Percentiles rank a stretch among this genome's conserved stretches.
Evolutionary conservation across 2,888 invertebrate species (phyloP).

Genomic region (Sympetrum striolatum): DNA sequence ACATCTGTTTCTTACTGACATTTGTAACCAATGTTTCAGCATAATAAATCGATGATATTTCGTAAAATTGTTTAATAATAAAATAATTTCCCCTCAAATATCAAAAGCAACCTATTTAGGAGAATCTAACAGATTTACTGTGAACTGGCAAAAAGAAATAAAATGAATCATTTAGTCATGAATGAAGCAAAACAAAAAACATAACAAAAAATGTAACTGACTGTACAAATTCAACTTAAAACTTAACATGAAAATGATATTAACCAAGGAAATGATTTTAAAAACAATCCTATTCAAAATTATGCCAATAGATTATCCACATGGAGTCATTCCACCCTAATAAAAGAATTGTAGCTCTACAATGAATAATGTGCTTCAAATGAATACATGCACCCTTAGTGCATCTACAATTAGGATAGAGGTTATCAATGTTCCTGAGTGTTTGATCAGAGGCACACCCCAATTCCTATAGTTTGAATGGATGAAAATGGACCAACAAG

Average conservation of each 20-base stretch:
- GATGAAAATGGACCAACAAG: neutral
- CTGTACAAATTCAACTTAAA: no score
- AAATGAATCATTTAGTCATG: neutral
- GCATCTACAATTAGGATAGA: neutral
- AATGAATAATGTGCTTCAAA: neutral
- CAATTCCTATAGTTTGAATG: neutral
- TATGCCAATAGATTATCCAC: no score
- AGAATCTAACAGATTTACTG: neutral
- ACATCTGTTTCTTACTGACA: no score
- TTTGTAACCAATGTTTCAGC: no score
- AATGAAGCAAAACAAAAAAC: neutral
- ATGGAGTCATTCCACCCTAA: neutral
- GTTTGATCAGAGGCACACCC: neutral
- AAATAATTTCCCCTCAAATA: no score
- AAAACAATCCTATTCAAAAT: neutral
- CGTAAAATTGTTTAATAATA: no score
- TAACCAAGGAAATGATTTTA: neutral
- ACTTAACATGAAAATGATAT: no score
- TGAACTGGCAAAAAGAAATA: neutral
- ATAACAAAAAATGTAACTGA: no score
- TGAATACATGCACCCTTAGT: neutral
- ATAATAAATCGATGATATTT: no score
- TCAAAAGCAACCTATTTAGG: no score
- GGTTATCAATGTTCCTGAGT: constrained; percentile 17
- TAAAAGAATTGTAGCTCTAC: neutral